Base-by-base conservation (phyloP, 2,888 invertebrate genomes). In the Coecobrya sp. region DNA sequence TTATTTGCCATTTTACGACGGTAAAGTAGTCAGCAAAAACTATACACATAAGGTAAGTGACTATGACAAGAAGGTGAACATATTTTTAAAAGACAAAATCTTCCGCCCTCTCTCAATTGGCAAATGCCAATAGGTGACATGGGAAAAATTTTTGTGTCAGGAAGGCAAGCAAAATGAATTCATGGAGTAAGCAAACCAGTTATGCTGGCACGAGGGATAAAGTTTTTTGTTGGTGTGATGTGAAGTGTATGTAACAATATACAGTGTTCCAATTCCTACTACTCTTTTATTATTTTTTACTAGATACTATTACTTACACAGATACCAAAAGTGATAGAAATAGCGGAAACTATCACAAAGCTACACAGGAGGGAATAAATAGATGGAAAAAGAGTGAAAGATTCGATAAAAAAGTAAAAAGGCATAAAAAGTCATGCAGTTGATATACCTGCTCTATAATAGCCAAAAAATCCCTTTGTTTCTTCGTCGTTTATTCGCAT, bases 361-460 rank as follows among this genome's bases (percentile, higher is more conserved):
- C 42, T 45, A 19, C 42, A 73, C 55, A 65, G 45, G 45, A 55
- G 55, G 45, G 76, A 59, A 55, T 45, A 70, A 76, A 59, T 25
- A 79, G 62, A 76, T 11, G 52, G 27, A 70, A 52, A 8, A 19
- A 45, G 62, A 65, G 65, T 25, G 55, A 89, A 89, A 62, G 79
- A 79, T 81, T 65, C 88, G 65, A 89, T 89, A 81, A 70, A 70
- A 89, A 82, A 82, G 70, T 68, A 84, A 82, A n/a, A 84, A 89
- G 81, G 82, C 82, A 89, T 89, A 89, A 89, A 89, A 73, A 68
- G 82, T 89, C 70, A 82, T 89, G 73, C 81, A 89, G 55, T 59
- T 89, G 82, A 88, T 88, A 68, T 81, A 81, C 81, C 82, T n/a
- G n/a, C n/a, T 89, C 52, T 68, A 82, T 82, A 89, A 89, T 70